Base-by-base conservation (phyloP, 2,797 vertebrate species). In the Rousettus madagascariensis region DNA sequence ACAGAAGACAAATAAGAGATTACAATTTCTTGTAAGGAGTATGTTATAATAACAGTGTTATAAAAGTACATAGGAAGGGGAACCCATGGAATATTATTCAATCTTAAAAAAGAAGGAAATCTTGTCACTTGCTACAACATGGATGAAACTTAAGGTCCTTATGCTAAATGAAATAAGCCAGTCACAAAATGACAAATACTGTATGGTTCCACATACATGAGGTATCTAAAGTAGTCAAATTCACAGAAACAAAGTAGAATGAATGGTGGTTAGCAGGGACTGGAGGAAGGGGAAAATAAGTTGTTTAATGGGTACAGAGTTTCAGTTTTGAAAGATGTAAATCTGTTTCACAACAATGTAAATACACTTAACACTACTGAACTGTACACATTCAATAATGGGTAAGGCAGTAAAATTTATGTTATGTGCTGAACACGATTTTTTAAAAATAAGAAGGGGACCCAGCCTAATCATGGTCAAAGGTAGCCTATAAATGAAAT, bases 271-370 rank as follows among this genome's bases (percentile, higher is more conserved):
- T 61, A 53, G 43, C 53, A 78, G 49, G 36, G 16, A 24, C 3
- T 49, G 8, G 46, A 46, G 20, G 5, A 30, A 71, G 9, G 26
- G n/a, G 28, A 8, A 77, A 41, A 78, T 3, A n/a, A 53, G 28
- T 15, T 94, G 36, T 49, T 93, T 75, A 80, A 85, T 6, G 26
- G n/a, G 15, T 36, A 80, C 6, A 16, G 5, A 86, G 55, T 85
- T 86, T 93, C 43, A 75, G 26, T 55, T 83, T 61, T 69, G 7
- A 43, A 94, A 89, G 19, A 94, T 82, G 9, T 55, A 93, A 36
- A 61, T 86, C n/a, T 86, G 30, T 72, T 92, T 78, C 49, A 86
- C 43, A 84, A 84, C 49, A 80, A 82, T 30, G 24, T 74, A n/a
- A 96, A 78, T 36, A 87, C 28, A 66, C 6, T 94, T 65, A 66